Percentiles rank a stretch among this genome's conserved stretches.
phyloP scores from a whole-genome alignment of 2,888 invertebrate species.

The Auanema sp. region DNA sequence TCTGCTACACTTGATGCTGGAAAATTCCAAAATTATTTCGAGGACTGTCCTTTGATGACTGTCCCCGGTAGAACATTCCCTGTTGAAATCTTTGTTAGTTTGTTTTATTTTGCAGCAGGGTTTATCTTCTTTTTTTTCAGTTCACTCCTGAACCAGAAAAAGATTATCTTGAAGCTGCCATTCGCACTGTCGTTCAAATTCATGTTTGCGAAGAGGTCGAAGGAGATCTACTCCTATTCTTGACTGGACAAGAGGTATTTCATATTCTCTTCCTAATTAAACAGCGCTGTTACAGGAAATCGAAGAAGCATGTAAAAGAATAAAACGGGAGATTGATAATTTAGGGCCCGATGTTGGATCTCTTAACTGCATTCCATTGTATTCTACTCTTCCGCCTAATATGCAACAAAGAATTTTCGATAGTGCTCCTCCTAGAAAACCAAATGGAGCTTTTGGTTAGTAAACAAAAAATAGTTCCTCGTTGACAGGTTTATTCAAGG shows the following conservation, averaged over 20 bases:
- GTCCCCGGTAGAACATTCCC: constrained; percentile 95
- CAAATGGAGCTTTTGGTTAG: constrained; percentile 82
- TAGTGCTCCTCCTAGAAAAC: constrained; percentile 85
- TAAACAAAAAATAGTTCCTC: not conserved
- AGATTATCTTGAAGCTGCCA: constrained; percentile 97
- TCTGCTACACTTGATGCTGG: constrained; percentile 98
- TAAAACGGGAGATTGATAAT: constrained; percentile 92
- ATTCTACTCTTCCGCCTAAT: constrained; percentile 95
- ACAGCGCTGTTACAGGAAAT: constrained; percentile 74
- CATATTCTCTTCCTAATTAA: not conserved
- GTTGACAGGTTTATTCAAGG: constrained; percentile 31
- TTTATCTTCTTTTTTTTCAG: constrained; percentile 35
- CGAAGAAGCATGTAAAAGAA: constrained; percentile 96
- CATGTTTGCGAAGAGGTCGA: constrained; percentile 76
- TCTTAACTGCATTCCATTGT: constrained; percentile 94
- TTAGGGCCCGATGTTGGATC: constrained; percentile 87
- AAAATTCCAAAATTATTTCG: constrained; percentile 97
- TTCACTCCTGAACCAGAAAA: constrained; percentile 98
- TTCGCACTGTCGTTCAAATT: constrained; percentile 93
- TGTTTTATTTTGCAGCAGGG: constrained; percentile 5
- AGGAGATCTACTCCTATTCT: constrained; percentile 88
- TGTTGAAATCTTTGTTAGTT: constrained; percentile 82
- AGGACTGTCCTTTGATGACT: constrained; percentile 95
- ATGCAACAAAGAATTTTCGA: constrained; percentile 88
- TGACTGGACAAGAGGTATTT: constrained; percentile 76